phyloP scores from a whole-genome alignment of 92 coral and sea anemone species.

The Umimayanthus chanpuru region DNA sequence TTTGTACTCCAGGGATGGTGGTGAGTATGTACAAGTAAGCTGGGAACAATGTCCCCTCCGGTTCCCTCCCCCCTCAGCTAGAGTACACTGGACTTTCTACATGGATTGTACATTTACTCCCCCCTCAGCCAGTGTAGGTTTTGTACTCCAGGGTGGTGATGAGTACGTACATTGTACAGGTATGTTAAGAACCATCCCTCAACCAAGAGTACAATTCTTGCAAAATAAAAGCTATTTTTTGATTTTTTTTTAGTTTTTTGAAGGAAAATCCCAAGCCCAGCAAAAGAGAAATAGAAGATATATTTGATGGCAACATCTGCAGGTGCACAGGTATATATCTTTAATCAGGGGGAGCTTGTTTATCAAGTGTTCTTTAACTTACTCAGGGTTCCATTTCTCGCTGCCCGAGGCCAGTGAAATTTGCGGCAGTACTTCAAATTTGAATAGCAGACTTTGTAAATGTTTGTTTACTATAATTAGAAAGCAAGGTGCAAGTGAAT shows the following conservation, averaged over 20 bases:
- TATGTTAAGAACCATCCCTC: no score
- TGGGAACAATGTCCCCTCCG: neutral
- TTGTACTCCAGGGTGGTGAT: constrained; percentile 48
- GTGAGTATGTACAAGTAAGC: constrained; percentile 75
- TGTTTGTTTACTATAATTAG: no score
- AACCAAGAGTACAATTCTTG: neutral
- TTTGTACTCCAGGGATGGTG: constrained; percentile 80
- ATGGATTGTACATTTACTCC: no score
- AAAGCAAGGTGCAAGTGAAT: no score
- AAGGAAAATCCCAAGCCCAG: constrained; percentile 68
- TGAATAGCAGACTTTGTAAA: no score
- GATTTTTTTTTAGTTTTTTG: constrained; percentile 53
- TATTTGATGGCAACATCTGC: constrained; percentile 79
- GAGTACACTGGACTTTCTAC: no score
- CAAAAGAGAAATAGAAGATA: constrained; percentile 68
- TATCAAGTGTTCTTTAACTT: neutral
- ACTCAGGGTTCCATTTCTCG: neutral
- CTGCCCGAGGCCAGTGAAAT: neutral
- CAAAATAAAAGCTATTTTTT: no score
- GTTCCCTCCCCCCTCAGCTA: no score
- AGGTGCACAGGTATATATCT: constrained; percentile 69
- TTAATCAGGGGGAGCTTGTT: no score
- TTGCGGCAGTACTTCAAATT: no score
- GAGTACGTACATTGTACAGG: neutral
- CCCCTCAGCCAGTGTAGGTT: constrained; percentile 67